Evolutionary conservation across 1,140 invertebrate species (phyloP), one percentile per base, ranked within the genome.

Genomic region (Charaxes varanes): DNA sequence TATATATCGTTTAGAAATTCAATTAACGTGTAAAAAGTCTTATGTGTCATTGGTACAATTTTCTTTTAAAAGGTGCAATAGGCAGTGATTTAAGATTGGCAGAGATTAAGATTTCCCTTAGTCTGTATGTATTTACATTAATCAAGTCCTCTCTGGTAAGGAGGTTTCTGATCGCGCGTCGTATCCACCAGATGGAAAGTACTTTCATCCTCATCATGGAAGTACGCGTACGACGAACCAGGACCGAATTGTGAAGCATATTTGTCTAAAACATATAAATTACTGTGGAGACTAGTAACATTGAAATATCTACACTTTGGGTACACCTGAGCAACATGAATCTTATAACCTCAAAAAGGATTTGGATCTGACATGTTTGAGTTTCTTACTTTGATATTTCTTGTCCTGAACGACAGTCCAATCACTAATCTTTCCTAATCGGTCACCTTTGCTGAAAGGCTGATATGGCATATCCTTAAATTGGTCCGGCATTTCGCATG

Each of bases 401-500:
- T 97, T 95, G 78, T 99, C 97, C 66, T 96, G 95, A n/a, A 93
- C 92, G 34, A 94, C 93, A 30, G 96, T 98, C 97, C 97, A 99
- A 77, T 99, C 97, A 56, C 96, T 97, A 47, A 99, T 97, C 91
- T 98, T 99, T 60, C 97, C 97, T 34, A 99, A 85, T 48, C 96
- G 90, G 85, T 99, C 97, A 40, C 94, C 96, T 87, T 99, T 99
- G 32, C 96, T 97, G 73, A 98, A 99, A 8, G 96, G 97, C 82
- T 98, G 97, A 82, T 99, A 99, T 0, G 97, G 97, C 90, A 99
- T 97, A 84, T 98, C 97, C 73, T 94, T 94, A 80, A 97, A 99
- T 73, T 97, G 94, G 46, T 96, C 95, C 10, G 96, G 95, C 74
- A 98, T 88, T 69, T 94, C 92, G 80, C 91, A 95, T 23, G 97